phyloP scores from a whole-genome alignment of 2,888 invertebrate species.

The Abrostola tripartita region DNA sequence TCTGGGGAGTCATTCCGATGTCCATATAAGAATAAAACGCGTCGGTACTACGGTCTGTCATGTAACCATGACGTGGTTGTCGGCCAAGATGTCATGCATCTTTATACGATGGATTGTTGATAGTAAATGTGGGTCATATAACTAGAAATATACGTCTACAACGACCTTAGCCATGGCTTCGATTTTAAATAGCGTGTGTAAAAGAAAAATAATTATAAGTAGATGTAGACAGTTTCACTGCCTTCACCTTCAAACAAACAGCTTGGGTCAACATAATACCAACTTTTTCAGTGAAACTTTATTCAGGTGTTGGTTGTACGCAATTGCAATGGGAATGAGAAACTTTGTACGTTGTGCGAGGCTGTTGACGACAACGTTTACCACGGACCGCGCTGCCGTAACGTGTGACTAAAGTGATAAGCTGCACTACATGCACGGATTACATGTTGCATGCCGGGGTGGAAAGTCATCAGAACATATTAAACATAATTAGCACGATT shows the following conservation, averaged over 20 bases:
- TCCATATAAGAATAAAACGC: conserved; percentile 48
- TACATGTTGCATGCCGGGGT: conserved; percentile 18
- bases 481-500: neutral
- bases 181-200: conserved; percentile 50
- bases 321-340: conserved; percentile 20
- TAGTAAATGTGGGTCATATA: conserved; percentile 59
- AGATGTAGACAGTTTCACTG: conserved; percentile 17
- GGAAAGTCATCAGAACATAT: conserved; percentile 4
- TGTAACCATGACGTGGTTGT: conserved; percentile 52
- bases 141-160: conserved; percentile 53
- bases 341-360: conserved; percentile 11
- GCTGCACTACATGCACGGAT: conserved; percentile 18
- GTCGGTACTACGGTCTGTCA: conserved; percentile 32
- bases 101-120: conserved; percentile 58
- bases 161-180: conserved; percentile 60
- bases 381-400: conserved; percentile 24
- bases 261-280: conserved; percentile 26
- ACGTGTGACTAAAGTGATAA: conserved; percentile 44
- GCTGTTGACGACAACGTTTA: conserved; percentile 22
- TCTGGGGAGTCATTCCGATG: conserved; percentile 48
- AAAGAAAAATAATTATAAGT: conserved; percentile 41
- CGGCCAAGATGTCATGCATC: conserved; percentile 55
- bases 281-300: conserved; percentile 38
- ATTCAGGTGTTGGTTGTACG: conserved; percentile 36
- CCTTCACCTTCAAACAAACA: conserved; percentile 7